A percentile compares a stretch with the other conserved stretches of the same genome.
Evolutionary conservation across 1,140 invertebrate genomes (phyloP).

Genomic region (Heliconius hermathena): DNA sequence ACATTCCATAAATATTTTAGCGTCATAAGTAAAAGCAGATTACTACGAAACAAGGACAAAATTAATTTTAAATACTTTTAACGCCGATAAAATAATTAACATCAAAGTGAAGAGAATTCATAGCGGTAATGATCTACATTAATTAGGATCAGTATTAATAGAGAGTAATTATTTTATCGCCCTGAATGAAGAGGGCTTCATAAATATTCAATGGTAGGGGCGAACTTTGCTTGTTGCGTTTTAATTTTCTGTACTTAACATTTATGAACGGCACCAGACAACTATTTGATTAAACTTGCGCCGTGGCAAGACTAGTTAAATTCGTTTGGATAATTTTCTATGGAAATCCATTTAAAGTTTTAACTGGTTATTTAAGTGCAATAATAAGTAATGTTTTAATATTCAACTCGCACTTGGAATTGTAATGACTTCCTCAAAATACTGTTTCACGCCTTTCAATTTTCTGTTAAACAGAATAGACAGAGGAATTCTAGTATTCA

Average conservation of each 20-base stretch:
- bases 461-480: no score
- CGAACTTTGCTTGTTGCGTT: constrained; percentile 59
- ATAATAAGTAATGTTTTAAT: constrained; percentile 24
- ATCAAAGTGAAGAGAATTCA: constrained; percentile 43
- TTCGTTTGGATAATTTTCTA: constrained; percentile 25
- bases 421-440: not conserved
- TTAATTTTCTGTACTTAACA: constrained; percentile 61
- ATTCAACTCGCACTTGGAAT: not conserved
- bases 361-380: constrained; percentile 24
- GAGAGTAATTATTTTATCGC: constrained; percentile 61
- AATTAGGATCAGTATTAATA: constrained; percentile 62
- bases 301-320: constrained; percentile 38
- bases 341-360: constrained; percentile 31
- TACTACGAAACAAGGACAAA: constrained; percentile 19
- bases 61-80: constrained; percentile 40
- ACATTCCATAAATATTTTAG: constrained; percentile 16
- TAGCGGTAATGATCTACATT: constrained; percentile 58
- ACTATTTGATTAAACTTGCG: constrained; percentile 46
- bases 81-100: constrained; percentile 43
- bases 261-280: constrained; percentile 48
- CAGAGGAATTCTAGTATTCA: no score
- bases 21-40: constrained; percentile 14
- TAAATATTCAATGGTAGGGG: constrained; percentile 68
- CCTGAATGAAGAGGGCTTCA: constrained; percentile 48
- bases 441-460: not conserved